Percentiles rank a stretch among this genome's conserved stretches.
These are phyloP conservation scores for Coptodon bakossiorum DNA, from an alignment of 2,113 vertebrate species.

Conservation along the genomic window DNA sequence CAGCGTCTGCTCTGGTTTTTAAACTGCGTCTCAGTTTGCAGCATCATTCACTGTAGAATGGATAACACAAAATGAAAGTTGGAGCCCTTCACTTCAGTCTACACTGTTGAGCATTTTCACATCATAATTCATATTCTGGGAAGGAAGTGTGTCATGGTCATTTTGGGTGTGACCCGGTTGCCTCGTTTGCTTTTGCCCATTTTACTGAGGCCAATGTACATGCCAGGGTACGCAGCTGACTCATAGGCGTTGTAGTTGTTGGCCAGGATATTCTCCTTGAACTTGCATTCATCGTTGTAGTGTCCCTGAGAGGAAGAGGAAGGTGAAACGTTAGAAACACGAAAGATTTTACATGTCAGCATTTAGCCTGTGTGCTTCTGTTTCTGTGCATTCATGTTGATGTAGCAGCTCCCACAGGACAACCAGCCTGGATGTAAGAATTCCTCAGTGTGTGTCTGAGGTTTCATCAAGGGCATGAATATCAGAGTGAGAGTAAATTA, in stretches of 20 bases:
- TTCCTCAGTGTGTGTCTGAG: background rate
- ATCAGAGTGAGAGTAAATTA: background rate
- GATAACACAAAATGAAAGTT: background rate
- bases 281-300: conserved; percentile 88
- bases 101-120: background rate
- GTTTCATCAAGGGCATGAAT: background rate
- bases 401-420: background rate
- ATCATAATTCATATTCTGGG: conserved; percentile 79
- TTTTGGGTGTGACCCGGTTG: conserved; percentile 83
- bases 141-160: conserved; percentile 94
- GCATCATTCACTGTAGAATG: background rate
- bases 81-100: background rate
- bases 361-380: background rate
- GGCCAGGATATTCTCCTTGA: conserved; percentile 88
- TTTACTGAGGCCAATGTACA: conserved; percentile 92
- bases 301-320: conserved; percentile 68
- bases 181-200: conserved; percentile 92
- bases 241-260: conserved; percentile 98
- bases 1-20: background rate
- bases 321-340: background rate
- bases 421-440: fast-evolving
- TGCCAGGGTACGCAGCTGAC: conserved; percentile 78
- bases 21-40: background rate
- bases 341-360: background rate
- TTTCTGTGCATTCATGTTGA: fast-evolving